These are phyloP conservation scores for Eleutherodactylus coqui DNA, from an alignment of 2,797 vertebrate species.

Conservation along the genomic window DNA sequence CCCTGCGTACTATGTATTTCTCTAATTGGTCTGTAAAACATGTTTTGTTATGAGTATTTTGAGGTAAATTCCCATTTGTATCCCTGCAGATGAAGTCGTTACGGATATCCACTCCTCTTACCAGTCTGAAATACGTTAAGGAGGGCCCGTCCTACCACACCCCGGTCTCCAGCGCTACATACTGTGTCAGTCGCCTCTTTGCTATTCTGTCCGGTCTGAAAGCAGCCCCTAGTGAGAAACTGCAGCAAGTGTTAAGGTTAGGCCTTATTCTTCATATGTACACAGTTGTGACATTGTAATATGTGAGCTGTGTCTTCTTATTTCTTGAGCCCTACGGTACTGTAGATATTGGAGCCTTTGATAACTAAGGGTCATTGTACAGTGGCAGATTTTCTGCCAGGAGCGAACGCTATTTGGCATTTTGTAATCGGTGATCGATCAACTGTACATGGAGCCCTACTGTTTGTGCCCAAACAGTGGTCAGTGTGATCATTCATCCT, in stretches of 20 bases:
- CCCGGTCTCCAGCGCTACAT: slow-evolving; percentile 81
- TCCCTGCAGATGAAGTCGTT: slow-evolving; percentile 79
- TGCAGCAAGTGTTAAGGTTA: slow-evolving; percentile 82
- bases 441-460: no score
- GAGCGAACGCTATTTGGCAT: no score
- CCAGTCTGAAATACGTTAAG: slow-evolving; percentile 81
- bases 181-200: slow-evolving; percentile 84
- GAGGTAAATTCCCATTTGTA: not conserved
- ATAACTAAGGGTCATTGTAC: no score
- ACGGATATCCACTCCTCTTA: slow-evolving; percentile 81
- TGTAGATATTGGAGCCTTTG: no score
- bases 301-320: not conserved
- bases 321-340: not conserved
- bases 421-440: no score
- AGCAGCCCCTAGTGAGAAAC: slow-evolving; percentile 79
- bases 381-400: no score
- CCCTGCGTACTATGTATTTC: no score
- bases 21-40: not conserved
- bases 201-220: slow-evolving; percentile 85
- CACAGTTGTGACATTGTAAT: not conserved
- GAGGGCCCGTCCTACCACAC: slow-evolving; percentile 78
- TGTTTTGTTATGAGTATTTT: not conserved
- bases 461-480: no score
- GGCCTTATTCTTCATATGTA: not conserved
- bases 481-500: no score